Conservation (phyloP, 1,140 invertebrate species). For the silkworm (Bombyx mori) region ASM3026992v2 NC_085108.1:3521501-3522000, state of each 20-base stretch:
- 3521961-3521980: constrained; percentile 61
- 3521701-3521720: no score
- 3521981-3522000: constrained; percentile 47
- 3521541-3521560: no score
- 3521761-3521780: constrained; percentile 86
- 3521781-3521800: constrained; percentile 75
- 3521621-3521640: no score
- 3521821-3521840: constrained; percentile 95
- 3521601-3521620: no score
- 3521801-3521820: constrained; percentile 75
- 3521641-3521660: no score
- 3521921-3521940: constrained; percentile 58
- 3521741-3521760: constrained; percentile 85
- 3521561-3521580: no score
- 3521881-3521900: constrained; percentile 93
- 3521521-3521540: no score
- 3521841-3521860: constrained; percentile 87
- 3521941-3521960: constrained; percentile 61
- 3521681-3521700: no score
- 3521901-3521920: constrained; percentile 86
- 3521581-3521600: no score
- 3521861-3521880: constrained; percentile 88
- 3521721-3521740: constrained; percentile 66
- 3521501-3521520: no score
- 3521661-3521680: no score